Percentiles rank a stretch among this genome's conserved stretches.
These are phyloP conservation scores for Labrus mixtus DNA, from an alignment of 2,113 vertebrate genomes.

Conservation along the genomic window DNA sequence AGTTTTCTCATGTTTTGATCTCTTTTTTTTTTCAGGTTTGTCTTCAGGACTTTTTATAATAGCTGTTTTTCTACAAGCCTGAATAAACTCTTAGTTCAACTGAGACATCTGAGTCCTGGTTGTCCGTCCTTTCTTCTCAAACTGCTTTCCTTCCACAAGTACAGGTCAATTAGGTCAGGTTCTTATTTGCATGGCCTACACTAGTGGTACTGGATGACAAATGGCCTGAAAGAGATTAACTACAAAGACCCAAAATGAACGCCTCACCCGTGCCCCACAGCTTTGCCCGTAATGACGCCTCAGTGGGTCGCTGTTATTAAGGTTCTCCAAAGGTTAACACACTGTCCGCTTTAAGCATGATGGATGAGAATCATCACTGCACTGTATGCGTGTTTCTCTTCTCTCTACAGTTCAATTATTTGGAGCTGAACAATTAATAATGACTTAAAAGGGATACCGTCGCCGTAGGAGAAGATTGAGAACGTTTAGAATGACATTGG, in stretches of 20 bases:
- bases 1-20: too few relatives aligned
- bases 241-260: conserved; percentile 4
- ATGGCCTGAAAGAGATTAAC: not conserved
- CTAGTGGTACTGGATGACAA: not conserved
- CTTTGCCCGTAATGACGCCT: conserved; percentile 35
- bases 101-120: too few relatives aligned
- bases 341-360: conserved; percentile 33
- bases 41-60: too few relatives aligned
- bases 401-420: not conserved
- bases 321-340: conserved; percentile 3
- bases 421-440: not conserved
- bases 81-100: too few relatives aligned
- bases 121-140: too few relatives aligned
- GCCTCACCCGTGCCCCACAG: conserved; percentile 19
- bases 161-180: not conserved
- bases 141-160: too few relatives aligned
- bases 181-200: not conserved
- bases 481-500: not conserved
- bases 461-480: not conserved
- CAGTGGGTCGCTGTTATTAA: conserved; percentile 21
- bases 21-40: too few relatives aligned
- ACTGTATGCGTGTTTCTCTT: not conserved
- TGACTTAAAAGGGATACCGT: not conserved
- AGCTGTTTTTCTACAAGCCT: too few relatives aligned
- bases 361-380: conserved; percentile 14